Evolutionary conservation across 2,888 invertebrate genomes (phyloP).

Genomic region (Resseliella maxima): DNA sequence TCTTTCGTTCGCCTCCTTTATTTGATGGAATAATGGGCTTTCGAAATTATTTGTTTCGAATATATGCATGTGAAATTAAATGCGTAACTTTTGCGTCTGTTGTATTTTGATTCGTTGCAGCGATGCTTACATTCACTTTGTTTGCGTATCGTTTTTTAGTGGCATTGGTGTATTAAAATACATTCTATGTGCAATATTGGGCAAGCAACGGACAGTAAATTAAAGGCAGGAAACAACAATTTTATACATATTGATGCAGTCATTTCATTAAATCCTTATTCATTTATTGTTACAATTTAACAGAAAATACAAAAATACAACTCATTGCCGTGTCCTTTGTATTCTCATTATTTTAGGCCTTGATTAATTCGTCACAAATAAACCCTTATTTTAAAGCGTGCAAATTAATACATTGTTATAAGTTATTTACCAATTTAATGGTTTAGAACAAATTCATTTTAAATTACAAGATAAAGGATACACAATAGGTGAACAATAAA

Average conservation of each 20-base stretch:
- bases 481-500: not conserved
- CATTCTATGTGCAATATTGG: conserved; percentile 14
- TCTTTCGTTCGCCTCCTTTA: not conserved
- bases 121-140: not conserved
- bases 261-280: conserved; percentile 15
- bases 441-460: not conserved
- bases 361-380: not conserved
- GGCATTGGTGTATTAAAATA: not conserved
- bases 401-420: conserved; percentile 3
- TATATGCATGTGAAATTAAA: not conserved
- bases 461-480: not conserved
- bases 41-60: conserved; percentile 12
- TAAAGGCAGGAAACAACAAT: conserved; percentile 34
- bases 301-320: not conserved
- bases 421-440: conserved; percentile 25
- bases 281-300: not conserved
- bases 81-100: not conserved
- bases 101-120: not conserved
- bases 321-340: not conserved
- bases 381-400: not conserved
- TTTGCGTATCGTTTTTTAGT: conserved; percentile 32
- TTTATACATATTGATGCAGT: conserved; percentile 6
- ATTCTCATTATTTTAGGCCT: not conserved
- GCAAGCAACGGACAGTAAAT: not conserved
- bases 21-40: conserved; percentile 29